Conservation (phyloP, 2,797 vertebrate genomes). For the Hemitrygon akajei region DNA sequence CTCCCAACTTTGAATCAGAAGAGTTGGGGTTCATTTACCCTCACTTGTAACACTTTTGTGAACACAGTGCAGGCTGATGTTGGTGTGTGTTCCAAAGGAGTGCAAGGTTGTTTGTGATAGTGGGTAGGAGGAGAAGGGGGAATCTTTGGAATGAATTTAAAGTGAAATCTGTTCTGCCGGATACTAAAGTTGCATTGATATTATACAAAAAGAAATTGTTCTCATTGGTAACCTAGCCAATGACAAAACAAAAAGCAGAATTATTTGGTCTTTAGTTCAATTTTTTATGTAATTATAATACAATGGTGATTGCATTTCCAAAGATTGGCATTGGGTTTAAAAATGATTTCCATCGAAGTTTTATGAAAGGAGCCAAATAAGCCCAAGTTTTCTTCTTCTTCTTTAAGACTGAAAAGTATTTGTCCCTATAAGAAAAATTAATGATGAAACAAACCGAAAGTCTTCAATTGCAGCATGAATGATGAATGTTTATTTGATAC, state of each 20-base stretch:
- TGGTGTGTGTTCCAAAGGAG: background rate
- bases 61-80: background rate
- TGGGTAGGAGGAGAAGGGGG: too few species aligned
- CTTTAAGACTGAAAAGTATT: background rate
- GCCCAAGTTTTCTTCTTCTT: background rate
- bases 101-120: background rate
- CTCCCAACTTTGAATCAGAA: background rate
- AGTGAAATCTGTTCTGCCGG: background rate
- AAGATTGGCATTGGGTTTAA: background rate
- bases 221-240: background rate
- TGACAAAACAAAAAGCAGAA: too few species aligned
- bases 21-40: background rate
- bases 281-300: background rate
- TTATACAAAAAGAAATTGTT: too few species aligned
- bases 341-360: too few species aligned
- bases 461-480: slow-evolving; percentile 35
- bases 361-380: background rate
- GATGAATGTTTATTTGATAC: slow-evolving; percentile 40
- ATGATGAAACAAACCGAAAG: slow-evolving; percentile 45
- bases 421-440: slow-evolving; percentile 39
- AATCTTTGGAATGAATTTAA: background rate
- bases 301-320: background rate
- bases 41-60: background rate
- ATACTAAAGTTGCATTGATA: background rate
- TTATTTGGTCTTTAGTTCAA: background rate